phyloP scores from a whole-genome alignment of 2,113 vertebrate genomes.

The Cathartes aura region DNA sequence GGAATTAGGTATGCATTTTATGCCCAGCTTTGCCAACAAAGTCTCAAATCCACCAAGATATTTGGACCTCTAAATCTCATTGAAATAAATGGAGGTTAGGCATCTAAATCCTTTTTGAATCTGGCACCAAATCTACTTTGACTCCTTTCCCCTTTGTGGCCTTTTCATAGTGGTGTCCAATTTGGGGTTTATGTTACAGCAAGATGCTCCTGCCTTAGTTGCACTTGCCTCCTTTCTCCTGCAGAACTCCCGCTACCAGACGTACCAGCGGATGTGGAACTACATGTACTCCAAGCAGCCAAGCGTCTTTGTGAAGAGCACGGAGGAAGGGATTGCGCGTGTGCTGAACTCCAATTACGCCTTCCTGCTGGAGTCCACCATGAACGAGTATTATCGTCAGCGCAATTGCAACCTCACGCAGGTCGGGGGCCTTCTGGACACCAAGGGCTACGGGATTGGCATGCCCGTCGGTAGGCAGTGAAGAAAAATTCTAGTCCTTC shows the following conservation, averaged over 20 bases:
- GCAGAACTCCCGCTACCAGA: conserved; percentile 99
- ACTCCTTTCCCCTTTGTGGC: neutral
- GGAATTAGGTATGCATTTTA: neutral
- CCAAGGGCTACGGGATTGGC: conserved; percentile 98
- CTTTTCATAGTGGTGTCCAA: rapidly evolving
- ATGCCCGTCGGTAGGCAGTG: conserved; percentile 92
- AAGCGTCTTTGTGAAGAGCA: conserved; percentile 98
- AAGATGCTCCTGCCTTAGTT: neutral
- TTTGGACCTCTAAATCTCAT: neutral
- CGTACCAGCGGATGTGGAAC: conserved; percentile 99
- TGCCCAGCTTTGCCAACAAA: neutral
- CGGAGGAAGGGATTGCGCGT: conserved; percentile 95
- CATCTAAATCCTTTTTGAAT: neutral
- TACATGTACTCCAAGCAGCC: conserved; percentile 99
- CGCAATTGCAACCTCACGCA: conserved; percentile 99
- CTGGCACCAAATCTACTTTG: neutral
- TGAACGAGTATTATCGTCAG: conserved; percentile 98
- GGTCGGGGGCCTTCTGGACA: conserved; percentile 97
- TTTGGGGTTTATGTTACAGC: rapidly evolving
- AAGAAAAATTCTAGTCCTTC: conserved; percentile 74
- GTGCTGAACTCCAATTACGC: conserved; percentile 98
- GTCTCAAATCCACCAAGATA: neutral
- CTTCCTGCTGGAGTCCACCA: conserved; percentile 97
- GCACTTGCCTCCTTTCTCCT: neutral
- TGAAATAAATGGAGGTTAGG: neutral